Evolutionary conservation across 1,140 invertebrate genomes (phyloP), one percentile per base, ranked within the genome.

Genomic region (Bombus pascuorum): DNA sequence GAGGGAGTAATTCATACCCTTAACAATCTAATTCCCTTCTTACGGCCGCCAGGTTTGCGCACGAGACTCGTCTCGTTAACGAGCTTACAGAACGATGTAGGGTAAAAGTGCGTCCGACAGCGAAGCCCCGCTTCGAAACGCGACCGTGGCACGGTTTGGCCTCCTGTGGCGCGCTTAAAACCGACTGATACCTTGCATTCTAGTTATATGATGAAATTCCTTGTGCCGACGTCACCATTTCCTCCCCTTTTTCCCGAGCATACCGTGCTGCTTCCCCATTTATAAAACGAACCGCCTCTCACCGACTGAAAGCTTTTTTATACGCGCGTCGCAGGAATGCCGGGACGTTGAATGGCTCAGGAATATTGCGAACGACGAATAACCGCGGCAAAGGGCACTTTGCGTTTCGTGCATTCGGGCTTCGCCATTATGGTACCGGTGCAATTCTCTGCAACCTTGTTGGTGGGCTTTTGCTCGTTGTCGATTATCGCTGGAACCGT

Each of bases 141-240:
- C 89, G 92, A 93, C 92, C 92, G 85, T 93, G 92, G 90, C 91
- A 92, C 89, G 87, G 86, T 93, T 93, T 80, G 88, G 76, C 77
- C 77, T 88, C 75, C 85, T 75, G 81, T 82, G 22, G 73, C 73
- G 53, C 62, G 59, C 39, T 73, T 83, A 86, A 89, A 89, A 89
- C 78, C 83, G 44, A 74, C 70, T 74, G 83, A 85, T 85, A 85
- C 83, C 78, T 81, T 81, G 83, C 83, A 85, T 85, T 85, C 83
- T 73, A 81, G 78, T 59, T 81, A 53, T 81, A 85, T 57, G 78
- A 85, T 85, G 78, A 85, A 85, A 85, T 85, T 85, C 83, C 71
- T 85, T 71, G 34, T 2, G 71, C 28, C 44, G 78, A 85, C 78
- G 83, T 85, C 83, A 85, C 78, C 59, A 37, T 12, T 80, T 80